Base-by-base conservation (phyloP, 2,888 invertebrate genomes). In the Hydropsyche betteni region DNA sequence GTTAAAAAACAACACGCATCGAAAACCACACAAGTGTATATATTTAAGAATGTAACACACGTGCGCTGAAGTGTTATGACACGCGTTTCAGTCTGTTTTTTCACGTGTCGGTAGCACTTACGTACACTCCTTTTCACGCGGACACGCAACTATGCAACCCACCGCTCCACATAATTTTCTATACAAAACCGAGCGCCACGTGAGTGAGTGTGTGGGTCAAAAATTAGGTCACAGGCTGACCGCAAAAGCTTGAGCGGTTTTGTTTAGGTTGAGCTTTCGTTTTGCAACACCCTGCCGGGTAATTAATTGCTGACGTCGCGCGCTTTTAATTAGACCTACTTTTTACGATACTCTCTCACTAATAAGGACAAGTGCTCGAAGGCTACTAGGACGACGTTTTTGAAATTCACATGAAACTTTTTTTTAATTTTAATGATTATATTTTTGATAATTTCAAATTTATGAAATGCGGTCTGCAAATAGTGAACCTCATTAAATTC, bases 291-390 rank as follows among this genome's bases (percentile, higher is more conserved):
- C 61, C 61, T 33, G 64, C 8, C 64, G 64, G 24, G 70, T 70
- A 70, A 70, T 70, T 70, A 70, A 70, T 70, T 70, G 51, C 70
- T 53, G 51, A 70, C 53, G 12, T 70, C 12, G 70, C 51, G 70
- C 53, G 44, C 70, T 70, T 70, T 70, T 70, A 70, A 70, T 70
- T 70, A 70, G 70, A 16, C 52, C 70, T n/a, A 33, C 34, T 8
- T 61, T 36, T 64, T 64, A 64, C 64, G 64, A 64, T 36, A 36
- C 14, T 64, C 44, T 44, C 10, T 44, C 44, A 6, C 44, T 44
- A 44, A 44, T 44, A 10, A 16, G 16, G 12, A 55, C 55, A n/a
- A 14, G n/a, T 55, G 55, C 55, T 24, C 24, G 1, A 24, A 24
- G 24, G 24, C 1, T 2, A 24, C 24, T 24, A 24, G 24, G 24